Evolutionary conservation across 1,140 invertebrate species (phyloP).

Genomic region (Drosophila bocqueti): DNA sequence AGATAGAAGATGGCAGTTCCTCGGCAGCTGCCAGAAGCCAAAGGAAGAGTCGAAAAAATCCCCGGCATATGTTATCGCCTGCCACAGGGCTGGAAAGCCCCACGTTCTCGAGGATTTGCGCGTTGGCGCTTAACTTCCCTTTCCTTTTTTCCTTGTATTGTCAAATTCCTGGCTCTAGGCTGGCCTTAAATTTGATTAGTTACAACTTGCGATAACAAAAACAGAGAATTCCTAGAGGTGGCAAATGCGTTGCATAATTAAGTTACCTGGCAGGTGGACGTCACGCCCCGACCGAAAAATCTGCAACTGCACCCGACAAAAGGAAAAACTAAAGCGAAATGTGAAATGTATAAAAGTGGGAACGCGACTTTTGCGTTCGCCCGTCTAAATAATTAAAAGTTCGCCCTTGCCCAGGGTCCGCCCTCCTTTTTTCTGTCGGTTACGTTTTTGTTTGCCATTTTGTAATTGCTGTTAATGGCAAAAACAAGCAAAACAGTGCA

Average conservation of each 20-base stretch:
- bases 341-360: slow-evolving; percentile 19
- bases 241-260: slow-evolving; percentile 51
- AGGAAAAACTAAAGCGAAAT: slow-evolving; percentile 15
- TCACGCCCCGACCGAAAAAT: slow-evolving; percentile 34
- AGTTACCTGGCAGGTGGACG: slow-evolving; percentile 38
- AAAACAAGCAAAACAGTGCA: slow-evolving; percentile 60
- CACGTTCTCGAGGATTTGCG: slow-evolving; percentile 39
- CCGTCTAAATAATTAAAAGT: slow-evolving; percentile 79
- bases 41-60: slow-evolving; percentile 31
- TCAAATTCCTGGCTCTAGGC: neutral
- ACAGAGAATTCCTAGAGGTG: slow-evolving; percentile 1
- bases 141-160: neutral
- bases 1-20: slow-evolving; percentile 53
- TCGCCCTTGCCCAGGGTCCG: slow-evolving; percentile 48
- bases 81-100: slow-evolving; percentile 12
- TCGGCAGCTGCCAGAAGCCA: slow-evolving; percentile 36
- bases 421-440: slow-evolving; percentile 33
- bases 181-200: slow-evolving; percentile 63
- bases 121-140: slow-evolving; percentile 22
- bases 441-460: slow-evolving; percentile 66
- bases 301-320: slow-evolving; percentile 44
- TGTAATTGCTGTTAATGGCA: slow-evolving; percentile 74
- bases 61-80: slow-evolving; percentile 61
- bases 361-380: slow-evolving; percentile 56
- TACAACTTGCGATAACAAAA: slow-evolving; percentile 58